phyloP scores from a whole-genome alignment of 2,797 vertebrate genomes.

The Allobates femoralis region DNA sequence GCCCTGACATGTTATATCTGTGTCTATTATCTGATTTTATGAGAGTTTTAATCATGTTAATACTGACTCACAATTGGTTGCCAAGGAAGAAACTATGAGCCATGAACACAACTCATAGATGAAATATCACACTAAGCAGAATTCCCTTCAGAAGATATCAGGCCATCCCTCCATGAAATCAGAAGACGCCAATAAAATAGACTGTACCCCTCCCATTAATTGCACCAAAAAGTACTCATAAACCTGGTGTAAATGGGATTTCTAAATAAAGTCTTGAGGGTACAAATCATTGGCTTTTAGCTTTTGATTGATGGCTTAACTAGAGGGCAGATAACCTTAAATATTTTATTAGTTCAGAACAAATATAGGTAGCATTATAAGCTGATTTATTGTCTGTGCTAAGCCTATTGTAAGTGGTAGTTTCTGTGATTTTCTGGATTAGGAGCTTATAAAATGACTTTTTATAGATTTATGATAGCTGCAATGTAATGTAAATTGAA shows the following conservation, averaged over 20 bases:
- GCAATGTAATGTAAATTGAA: neutral
- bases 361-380: neutral
- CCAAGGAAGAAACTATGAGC: conserved; percentile 36
- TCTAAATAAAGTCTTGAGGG: neutral
- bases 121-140: neutral
- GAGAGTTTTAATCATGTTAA: conserved; percentile 38
- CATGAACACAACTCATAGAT: conserved; percentile 11
- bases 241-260: conserved; percentile 2
- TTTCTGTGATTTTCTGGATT: neutral
- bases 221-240: conserved; percentile 22
- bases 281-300: neutral
- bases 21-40: conserved; percentile 37
- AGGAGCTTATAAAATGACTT: neutral
- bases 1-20: conserved; percentile 21
- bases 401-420: neutral
- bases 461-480: neutral
- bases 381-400: neutral
- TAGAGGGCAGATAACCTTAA: neutral
- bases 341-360: neutral
- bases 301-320: neutral
- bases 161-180: neutral
- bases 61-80: conserved; percentile 39
- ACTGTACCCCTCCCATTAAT: conserved; percentile 29
- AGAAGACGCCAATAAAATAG: conserved; percentile 54
- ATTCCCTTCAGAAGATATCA: conserved; percentile 33